phyloP scores from a whole-genome alignment of 2,888 invertebrate genomes.

The Macrophya annulata region DNA sequence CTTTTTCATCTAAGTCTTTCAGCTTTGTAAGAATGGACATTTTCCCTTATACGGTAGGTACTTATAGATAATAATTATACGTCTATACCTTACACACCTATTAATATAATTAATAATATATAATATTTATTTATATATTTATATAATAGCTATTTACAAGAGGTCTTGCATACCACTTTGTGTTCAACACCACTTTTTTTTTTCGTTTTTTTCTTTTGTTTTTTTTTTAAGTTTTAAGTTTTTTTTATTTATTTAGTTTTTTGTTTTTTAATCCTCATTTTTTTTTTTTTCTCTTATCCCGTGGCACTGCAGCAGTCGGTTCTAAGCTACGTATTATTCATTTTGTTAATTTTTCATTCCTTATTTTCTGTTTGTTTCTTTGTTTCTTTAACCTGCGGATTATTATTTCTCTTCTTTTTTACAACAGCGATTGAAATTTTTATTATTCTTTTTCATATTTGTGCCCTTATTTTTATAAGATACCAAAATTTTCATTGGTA shows the following conservation, averaged over 20 bases:
- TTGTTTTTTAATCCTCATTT: conserved; percentile 27
- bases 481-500: conserved; percentile 47
- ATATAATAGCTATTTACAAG: conserved; percentile 76
- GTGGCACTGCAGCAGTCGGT: conserved; percentile 60
- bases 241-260: conserved; percentile 44
- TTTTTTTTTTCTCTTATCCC: conserved; percentile 40
- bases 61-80: conserved; percentile 75
- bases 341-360: neutral
- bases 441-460: neutral
- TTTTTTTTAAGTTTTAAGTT: conserved; percentile 52
- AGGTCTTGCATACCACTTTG: conserved; percentile 70
- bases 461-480: conserved; percentile 49
- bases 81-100: conserved; percentile 76
- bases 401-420: neutral
- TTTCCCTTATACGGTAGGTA: conserved; percentile 72
- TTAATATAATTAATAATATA: conserved; percentile 71
- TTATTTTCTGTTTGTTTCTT: neutral
- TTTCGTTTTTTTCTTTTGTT: conserved; percentile 58
- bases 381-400: neutral
- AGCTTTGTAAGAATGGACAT: conserved; percentile 51
- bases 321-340: conserved; percentile 22
- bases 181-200: conserved; percentile 57
- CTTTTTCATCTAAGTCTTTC: conserved; percentile 49
- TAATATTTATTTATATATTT: conserved; percentile 67
- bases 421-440: neutral